Evolutionary conservation across 2,113 vertebrate species (phyloP).

Genomic region (Mohoua ochrocephala): DNA sequence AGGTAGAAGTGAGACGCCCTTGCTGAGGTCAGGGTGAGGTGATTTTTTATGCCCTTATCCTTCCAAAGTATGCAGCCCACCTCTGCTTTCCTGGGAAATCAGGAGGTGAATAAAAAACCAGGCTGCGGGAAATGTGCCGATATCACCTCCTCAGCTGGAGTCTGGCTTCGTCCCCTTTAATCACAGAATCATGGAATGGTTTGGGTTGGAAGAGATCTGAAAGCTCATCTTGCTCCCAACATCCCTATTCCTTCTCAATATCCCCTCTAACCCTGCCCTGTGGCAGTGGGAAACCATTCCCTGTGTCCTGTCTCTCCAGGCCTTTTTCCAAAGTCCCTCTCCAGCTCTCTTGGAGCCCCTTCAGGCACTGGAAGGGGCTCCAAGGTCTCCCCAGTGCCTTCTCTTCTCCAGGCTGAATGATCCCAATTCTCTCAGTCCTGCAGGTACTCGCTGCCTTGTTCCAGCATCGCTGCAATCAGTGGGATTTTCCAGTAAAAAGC

Average conservation of each 20-base stretch:
- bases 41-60: background rate
- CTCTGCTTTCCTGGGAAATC: background rate
- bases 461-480: rapidly evolving
- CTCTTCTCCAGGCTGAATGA: background rate
- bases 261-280: background rate
- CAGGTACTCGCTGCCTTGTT: rapidly evolving
- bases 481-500: background rate
- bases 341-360: background rate
- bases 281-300: background rate
- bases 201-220: background rate
- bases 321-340: background rate
- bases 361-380: background rate
- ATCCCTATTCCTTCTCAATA: background rate
- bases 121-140: rapidly evolving
- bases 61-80: background rate
- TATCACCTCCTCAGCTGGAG: rapidly evolving
- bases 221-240: background rate
- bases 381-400: background rate
- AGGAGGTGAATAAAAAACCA: background rate
- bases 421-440: background rate
- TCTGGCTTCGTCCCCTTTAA: rapidly evolving
- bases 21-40: background rate
- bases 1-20: background rate
- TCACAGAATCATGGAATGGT: background rate
- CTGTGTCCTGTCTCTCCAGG: background rate